Evolutionary conservation across 2,113 vertebrate species (phyloP).

Genomic region (Indri indri): DNA sequence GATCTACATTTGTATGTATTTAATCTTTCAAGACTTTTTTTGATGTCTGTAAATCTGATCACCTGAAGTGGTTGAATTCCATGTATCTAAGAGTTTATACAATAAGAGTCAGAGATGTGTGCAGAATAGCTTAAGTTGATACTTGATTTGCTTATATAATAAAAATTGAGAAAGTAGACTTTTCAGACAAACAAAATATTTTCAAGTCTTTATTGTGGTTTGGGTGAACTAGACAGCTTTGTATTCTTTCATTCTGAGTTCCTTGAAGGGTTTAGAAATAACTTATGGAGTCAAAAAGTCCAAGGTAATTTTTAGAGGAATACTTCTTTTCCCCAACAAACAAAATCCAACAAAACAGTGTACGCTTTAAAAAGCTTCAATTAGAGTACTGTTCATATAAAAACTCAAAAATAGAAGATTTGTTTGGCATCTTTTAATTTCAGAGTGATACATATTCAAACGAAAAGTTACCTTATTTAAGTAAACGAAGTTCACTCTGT

Average conservation of each 20-base stretch:
- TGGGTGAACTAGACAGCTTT: background rate
- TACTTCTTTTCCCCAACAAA: background rate
- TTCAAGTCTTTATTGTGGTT: background rate
- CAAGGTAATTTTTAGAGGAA: background rate
- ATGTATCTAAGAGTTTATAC: background rate
- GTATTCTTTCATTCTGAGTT: background rate
- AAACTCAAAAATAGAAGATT: slow-evolving; percentile 24
- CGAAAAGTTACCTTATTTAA: background rate
- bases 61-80: background rate
- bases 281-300: background rate
- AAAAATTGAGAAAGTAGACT: background rate
- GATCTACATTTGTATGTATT: background rate
- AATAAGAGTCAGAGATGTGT: background rate
- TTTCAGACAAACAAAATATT: background rate
- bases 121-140: background rate
- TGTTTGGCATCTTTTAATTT: background rate
- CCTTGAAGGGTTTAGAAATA: background rate
- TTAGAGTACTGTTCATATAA: background rate
- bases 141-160: background rate
- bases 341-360: background rate
- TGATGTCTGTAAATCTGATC: background rate
- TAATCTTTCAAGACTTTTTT: background rate
- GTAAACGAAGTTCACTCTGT: background rate
- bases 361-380: background rate
- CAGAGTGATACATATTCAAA: background rate